Evolutionary conservation across 2,113 vertebrate genomes (phyloP), one percentile per base, ranked within the genome.

Genomic region (Hydrolagus affinis): DNA sequence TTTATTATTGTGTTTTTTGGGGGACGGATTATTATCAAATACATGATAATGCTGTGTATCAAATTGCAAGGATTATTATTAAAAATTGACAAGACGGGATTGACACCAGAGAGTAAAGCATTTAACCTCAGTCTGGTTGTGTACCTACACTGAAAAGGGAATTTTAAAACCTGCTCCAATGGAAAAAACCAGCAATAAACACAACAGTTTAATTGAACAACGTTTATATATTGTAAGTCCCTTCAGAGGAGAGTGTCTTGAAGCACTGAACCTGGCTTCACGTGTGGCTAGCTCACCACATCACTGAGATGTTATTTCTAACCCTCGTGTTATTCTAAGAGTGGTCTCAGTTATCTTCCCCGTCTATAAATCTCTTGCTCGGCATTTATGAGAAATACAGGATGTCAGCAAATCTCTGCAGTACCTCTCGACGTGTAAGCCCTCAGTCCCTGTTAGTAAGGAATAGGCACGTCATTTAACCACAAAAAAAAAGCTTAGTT

Each of bases 251-350:
- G 30, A 66, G 64, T 64, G 59, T 28, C 59, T 44, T 6, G 6
- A 6, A 44, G 44, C 44, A 44, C 44, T 44, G 44, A 44, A 44
- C 44, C 2, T 44, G 44, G 2, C 44, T 6, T 44, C 6, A 44
- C 6, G 44, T 44, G 44, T 6, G 44, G 44, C 44, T 44, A 44
- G 44, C 44, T 44, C 44, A 3, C 44, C 44, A 44, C 77, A 80
- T 80, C 25, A 64, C 14, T 28, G 64, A 59, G 21, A 15, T 66
- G 78, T 83, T 83, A 83, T 83, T 83, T 68, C 78, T 83, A 11
- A 68, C 64, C 28, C 77, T 64, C 66, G 60, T 83, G 78, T 83
- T 83, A 83, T 83, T 83, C 66, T 83, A 83, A 83, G 15, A 83
- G 66, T 83, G 78, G 62, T 11, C 30, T 83, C 66, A 32, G 78